Percentiles rank a stretch among this genome's conserved stretches.
phyloP scores from a whole-genome alignment of 2,113 vertebrate genomes.

The Campylorhamphus procurvoides region DNA sequence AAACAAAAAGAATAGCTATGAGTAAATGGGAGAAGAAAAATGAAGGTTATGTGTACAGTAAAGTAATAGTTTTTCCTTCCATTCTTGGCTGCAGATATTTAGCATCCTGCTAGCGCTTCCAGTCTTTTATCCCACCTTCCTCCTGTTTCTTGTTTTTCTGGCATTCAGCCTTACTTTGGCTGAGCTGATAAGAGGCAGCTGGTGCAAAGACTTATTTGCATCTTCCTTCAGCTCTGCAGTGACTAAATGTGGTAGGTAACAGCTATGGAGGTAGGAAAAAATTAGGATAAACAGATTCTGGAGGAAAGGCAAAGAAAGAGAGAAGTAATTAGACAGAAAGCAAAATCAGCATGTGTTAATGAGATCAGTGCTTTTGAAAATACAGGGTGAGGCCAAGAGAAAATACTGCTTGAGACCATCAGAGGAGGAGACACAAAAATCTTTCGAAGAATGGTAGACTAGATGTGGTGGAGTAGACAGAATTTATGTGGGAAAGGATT shows the following conservation, averaged over 20 bases:
- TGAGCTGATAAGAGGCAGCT: constrained; percentile 50
- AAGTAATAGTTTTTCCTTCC: neutral
- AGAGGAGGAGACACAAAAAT: neutral
- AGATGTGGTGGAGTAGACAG: neutral
- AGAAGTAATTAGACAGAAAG: neutral
- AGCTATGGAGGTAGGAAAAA: neutral
- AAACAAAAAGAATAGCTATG: neutral
- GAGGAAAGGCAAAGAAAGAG: neutral
- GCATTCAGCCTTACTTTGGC: constrained; percentile 39
- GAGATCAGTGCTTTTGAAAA: neutral
- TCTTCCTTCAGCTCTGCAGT: neutral
- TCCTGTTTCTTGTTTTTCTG: constrained; percentile 51
- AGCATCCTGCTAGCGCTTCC: neutral
- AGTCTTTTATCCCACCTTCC: constrained; percentile 32
- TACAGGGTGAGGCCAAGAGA: neutral
- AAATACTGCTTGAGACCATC: neutral
- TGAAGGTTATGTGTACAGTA: neutral
- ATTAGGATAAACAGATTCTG: neutral
- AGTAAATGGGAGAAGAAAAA: neutral
- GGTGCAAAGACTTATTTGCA: neutral
- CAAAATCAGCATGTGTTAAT: neutral
- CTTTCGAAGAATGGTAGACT: neutral
- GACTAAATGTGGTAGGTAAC: neutral
- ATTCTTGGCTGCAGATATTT: neutral
- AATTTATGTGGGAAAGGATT: neutral